Percentiles rank a stretch among this genome's conserved stretches.
Evolutionary conservation across 1,140 invertebrate genomes (phyloP).

Genomic region (Mya arenaria): DNA sequence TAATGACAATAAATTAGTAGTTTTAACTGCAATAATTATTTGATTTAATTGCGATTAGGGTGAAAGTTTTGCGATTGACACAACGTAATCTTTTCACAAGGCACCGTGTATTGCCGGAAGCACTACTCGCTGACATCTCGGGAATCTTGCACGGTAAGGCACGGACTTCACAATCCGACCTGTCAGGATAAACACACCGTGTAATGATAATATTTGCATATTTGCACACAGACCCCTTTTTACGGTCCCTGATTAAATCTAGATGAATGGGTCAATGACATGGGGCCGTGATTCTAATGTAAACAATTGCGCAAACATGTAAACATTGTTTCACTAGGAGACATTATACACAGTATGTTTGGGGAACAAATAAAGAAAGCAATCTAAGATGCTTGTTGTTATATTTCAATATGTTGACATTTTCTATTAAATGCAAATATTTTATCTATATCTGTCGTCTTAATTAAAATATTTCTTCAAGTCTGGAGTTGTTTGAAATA

Average conservation of each 20-base stretch:
- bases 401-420: slow-evolving; percentile 41
- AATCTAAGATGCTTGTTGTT: slow-evolving; percentile 7
- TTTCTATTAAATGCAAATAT: slow-evolving; percentile 43
- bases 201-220: slow-evolving; percentile 53
- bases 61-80: background rate
- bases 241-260: no score
- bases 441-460: slow-evolving; percentile 40
- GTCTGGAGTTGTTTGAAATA: background rate
- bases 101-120: slow-evolving; percentile 34
- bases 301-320: slow-evolving; percentile 35
- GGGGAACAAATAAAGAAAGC: slow-evolving; percentile 23
- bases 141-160: slow-evolving; percentile 27
- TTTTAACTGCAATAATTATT: no score
- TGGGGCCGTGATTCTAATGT: background rate
- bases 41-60: slow-evolving; percentile 18
- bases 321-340: background rate
- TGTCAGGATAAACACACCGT: slow-evolving; percentile 20
- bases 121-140: slow-evolving; percentile 32
- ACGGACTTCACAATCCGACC: slow-evolving; percentile 2
- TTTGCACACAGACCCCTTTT: slow-evolving; percentile 26
- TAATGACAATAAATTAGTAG: slow-evolving; percentile 18
- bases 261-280: background rate
- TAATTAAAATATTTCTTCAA: slow-evolving; percentile 55
- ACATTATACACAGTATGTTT: slow-evolving; percentile 37
- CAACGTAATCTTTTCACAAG: slow-evolving; percentile 3